These are phyloP conservation scores for Hoplostethus atlanticus DNA, from an alignment of 2,797 vertebrate genomes.

Conservation along the genomic window DNA sequence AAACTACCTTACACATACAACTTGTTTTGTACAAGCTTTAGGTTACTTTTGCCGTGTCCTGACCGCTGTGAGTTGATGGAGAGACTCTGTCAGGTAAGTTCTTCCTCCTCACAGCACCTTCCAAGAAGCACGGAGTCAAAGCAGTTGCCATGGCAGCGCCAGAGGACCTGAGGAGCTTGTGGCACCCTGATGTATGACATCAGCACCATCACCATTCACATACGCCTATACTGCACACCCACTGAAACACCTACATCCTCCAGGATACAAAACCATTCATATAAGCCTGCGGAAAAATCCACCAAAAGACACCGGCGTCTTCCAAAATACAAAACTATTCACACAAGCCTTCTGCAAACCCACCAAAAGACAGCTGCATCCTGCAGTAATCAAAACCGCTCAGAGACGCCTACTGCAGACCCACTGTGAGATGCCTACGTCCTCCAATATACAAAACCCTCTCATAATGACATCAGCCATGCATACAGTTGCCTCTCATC, in stretches of 20 bases:
- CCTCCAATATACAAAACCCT: slow-evolving; percentile 32
- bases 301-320: slow-evolving; percentile 29
- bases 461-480: slow-evolving; percentile 17
- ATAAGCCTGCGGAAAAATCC: slow-evolving; percentile 34
- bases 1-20: slow-evolving; percentile 27
- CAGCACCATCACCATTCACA: slow-evolving; percentile 46
- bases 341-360: slow-evolving; percentile 46
- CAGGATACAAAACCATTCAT: slow-evolving; percentile 54
- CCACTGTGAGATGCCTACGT: slow-evolving; percentile 66
- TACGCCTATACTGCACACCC: slow-evolving; percentile 53
- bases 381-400: slow-evolving; percentile 50
- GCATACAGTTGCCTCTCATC: slow-evolving; percentile 52
- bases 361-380: slow-evolving; percentile 52
- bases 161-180: slow-evolving; percentile 54
- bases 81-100: slow-evolving; percentile 63
- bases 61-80: slow-evolving; percentile 21
- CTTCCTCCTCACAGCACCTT: slow-evolving; percentile 48
- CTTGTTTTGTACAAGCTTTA: slow-evolving; percentile 4
- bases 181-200: slow-evolving; percentile 58
- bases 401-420: slow-evolving; percentile 44
- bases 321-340: slow-evolving; percentile 53
- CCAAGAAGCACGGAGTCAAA: slow-evolving; percentile 60
- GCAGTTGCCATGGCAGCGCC: slow-evolving; percentile 81
- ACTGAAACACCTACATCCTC: slow-evolving; percentile 52
- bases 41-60: slow-evolving; percentile 15